Evolutionary conservation across 1,140 invertebrate species (phyloP), one percentile per base, ranked within the genome.

Genomic region (Drosophila lacteicornis): DNA sequence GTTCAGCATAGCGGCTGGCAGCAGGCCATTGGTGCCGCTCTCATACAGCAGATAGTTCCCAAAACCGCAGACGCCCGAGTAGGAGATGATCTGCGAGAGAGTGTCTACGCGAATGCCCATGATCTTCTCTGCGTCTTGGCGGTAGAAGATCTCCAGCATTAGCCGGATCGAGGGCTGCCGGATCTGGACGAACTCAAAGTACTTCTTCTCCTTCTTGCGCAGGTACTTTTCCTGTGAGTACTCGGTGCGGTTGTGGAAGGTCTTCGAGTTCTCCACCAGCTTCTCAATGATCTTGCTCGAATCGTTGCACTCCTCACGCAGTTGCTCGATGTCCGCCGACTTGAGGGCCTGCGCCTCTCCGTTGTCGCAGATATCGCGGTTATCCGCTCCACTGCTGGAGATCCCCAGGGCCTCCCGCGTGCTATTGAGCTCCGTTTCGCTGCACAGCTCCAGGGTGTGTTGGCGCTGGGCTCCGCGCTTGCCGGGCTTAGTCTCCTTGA

Each of bases 171-270:
- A 97, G 1, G 98, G 97, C 85, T 94, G 95, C 15, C 95, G 93
- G 40, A 98, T 94, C 66, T 96, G 95, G 19, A 98, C 93, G 85
- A 95, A 96, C 80, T 97, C 96, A 91, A 95, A 96, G 93, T 98
- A 98, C 92, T 98, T 98, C 75, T 96, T 96, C 80, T 97, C 96
- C 92, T 99, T 99, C 91, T 99, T 99, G 53, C 96, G 96, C 8
- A 99, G 94, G 92, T 99, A 99, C 92, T 99, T 99, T 80, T 98
- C 96, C 93, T 99, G 97, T 0, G 98, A 97, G 92, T 96, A 99
- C 84, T 97, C 97, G 1, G 98, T 99, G 94, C 98, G 99, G 36
- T 94, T 94, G 30, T 95, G 94, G 93, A 97, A 98, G 11, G 97
- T 98, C 68, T 95, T 96, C 46, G 98, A 99, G 91, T 98, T 98